A percentile compares a stretch with the other conserved stretches of the same genome.
Conservation (phyloP, 2,113 vertebrate genomes). For the Lophura nycthemera region DNA sequence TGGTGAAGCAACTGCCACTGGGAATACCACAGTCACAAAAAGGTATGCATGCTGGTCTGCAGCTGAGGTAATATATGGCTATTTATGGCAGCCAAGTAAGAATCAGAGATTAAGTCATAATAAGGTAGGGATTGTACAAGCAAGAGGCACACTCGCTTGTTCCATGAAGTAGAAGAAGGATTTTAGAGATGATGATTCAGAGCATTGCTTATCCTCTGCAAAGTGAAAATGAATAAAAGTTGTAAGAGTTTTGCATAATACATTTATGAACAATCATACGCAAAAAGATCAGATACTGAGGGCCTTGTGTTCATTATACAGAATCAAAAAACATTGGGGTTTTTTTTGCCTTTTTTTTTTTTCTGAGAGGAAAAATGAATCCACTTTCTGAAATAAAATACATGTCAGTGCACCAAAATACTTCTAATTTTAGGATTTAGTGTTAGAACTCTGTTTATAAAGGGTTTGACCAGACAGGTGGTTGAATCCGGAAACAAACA, state of each 20-base stretch:
- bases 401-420: background rate
- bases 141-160: background rate
- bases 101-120: constrained; percentile 58
- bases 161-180: constrained; percentile 21
- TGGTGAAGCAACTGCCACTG: background rate
- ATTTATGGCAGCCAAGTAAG: constrained; percentile 42
- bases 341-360: background rate
- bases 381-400: background rate
- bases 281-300: background rate
- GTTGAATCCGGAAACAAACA: background rate
- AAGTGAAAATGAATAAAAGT: background rate
- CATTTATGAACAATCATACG: background rate
- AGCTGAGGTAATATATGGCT: constrained; percentile 47
- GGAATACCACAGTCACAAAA: constrained; percentile 19
- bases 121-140: constrained; percentile 33
- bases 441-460: background rate
- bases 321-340: background rate
- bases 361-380: background rate
- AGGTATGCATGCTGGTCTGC: constrained; percentile 36
- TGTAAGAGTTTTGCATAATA: background rate
- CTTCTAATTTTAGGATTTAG: background rate
- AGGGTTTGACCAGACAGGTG: background rate
- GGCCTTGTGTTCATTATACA: background rate
- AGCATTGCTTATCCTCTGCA: background rate
- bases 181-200: constrained; percentile 7